phyloP scores from a whole-genome alignment of 2,113 vertebrate genomes.

The Neolamprologus kungweensis region DNA sequence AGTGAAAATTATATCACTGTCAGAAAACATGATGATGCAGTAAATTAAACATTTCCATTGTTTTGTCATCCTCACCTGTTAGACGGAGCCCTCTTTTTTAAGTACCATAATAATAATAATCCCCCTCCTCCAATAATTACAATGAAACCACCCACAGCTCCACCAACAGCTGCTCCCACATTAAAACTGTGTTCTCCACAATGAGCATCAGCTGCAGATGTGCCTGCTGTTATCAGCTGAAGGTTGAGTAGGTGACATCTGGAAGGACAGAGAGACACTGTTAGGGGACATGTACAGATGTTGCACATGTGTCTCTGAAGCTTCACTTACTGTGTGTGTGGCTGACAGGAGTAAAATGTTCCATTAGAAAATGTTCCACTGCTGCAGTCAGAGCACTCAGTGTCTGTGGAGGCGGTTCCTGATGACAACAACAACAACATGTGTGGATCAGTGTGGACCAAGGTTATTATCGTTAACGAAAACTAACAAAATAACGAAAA shows the following conservation, averaged over 20 bases:
- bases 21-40: not conserved
- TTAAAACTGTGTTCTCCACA: rapidly evolving
- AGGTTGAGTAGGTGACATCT: not conserved
- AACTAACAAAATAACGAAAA: too few species aligned
- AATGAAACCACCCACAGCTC: rapidly evolving
- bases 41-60: not conserved
- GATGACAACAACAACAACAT: rapidly evolving
- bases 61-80: not conserved
- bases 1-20: not conserved
- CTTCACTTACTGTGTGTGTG: not conserved
- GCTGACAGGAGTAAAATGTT: not conserved
- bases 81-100: not conserved
- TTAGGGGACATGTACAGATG: not conserved
- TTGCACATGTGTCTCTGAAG: not conserved
- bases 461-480: too few species aligned
- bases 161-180: not conserved
- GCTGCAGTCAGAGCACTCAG: not conserved
- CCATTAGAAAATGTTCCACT: rapidly evolving
- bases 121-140: not conserved
- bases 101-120: not conserved
- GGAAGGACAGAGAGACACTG: rapidly evolving
- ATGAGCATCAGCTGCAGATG: rapidly evolving
- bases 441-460: not conserved
- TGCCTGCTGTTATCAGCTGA: rapidly evolving
- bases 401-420: not conserved